phyloP scores from a whole-genome alignment of 1,140 invertebrate genomes.

The Trichonephila clavipes region DNA sequence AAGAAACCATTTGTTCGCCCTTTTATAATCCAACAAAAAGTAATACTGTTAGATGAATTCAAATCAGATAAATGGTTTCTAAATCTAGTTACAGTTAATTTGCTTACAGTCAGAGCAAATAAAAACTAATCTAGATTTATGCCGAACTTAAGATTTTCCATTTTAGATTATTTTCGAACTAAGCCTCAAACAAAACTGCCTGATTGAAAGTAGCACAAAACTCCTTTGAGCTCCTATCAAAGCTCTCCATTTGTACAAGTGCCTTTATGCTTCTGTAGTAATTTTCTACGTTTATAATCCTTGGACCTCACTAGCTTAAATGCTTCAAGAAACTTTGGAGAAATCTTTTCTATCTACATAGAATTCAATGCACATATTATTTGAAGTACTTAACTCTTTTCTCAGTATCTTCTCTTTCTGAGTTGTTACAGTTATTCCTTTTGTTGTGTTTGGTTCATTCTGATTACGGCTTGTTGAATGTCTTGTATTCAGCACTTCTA shows the following conservation, averaged over 20 bases:
- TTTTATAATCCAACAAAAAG: no score
- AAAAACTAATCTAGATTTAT: no score
- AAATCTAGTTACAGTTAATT: no score
- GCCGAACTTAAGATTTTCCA: no score
- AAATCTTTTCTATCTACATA: background rate
- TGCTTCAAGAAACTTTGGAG: background rate
- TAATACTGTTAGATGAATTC: no score
- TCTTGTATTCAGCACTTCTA: background rate
- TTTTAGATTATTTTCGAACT: no score
- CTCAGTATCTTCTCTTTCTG: background rate
- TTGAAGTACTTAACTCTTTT: background rate
- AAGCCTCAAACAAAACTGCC: no score
- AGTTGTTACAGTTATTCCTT: background rate
- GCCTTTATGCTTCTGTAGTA: background rate
- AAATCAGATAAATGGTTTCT: no score
- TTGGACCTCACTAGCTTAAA: background rate
- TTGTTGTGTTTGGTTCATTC: background rate
- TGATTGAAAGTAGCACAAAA: background rate
- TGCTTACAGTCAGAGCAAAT: no score
- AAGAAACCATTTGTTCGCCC: no score
- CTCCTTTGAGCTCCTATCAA: background rate
- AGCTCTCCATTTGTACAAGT: background rate
- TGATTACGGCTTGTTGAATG: slow-evolving; percentile 29
- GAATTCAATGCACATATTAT: background rate
- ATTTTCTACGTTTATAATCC: background rate